Conservation (phyloP, 2,888 invertebrate genomes). For the Monochamus alternatus region DNA sequence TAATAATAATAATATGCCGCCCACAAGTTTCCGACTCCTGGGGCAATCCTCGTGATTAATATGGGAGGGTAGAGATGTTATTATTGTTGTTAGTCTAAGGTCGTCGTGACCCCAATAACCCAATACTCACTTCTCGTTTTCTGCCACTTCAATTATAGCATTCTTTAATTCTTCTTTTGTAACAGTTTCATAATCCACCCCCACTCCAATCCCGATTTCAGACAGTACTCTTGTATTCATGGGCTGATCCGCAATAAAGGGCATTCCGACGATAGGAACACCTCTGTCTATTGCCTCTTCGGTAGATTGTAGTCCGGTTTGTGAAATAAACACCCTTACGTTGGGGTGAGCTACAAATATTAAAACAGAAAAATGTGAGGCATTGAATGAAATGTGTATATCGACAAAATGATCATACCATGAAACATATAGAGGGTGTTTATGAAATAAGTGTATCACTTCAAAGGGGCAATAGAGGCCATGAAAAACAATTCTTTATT, state of each 20-base stretch:
- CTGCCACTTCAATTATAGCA: conserved; percentile 57
- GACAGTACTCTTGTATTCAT: conserved; percentile 58
- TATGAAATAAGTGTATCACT: too few species aligned
- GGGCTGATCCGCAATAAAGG: conserved; percentile 62
- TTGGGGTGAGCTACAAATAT: conserved; percentile 60
- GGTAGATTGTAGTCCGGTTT: conserved; percentile 62
- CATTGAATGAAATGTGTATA: neutral
- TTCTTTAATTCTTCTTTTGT: conserved; percentile 57
- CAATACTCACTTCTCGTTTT: conserved; percentile 56
- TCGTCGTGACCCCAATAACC: too few species aligned
- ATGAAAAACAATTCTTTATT: too few species aligned
- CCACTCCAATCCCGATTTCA: conserved; percentile 54
- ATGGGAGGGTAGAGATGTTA: too few species aligned
- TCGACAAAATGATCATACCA: neutral
- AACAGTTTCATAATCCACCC: conserved; percentile 56
- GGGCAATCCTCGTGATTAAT: too few species aligned
- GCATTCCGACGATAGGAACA: conserved; percentile 61
- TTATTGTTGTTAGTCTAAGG: too few species aligned
- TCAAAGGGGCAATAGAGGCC: too few species aligned
- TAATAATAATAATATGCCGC: too few species aligned
- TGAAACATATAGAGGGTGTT: too few species aligned
- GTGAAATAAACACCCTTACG: conserved; percentile 60
- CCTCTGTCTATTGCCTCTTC: conserved; percentile 61
- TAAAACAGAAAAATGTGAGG: neutral
- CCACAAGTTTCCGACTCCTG: too few species aligned